Base-by-base conservation (phyloP, 64 coral and sea anemone genomes). In the Pocillopora damicornis region DNA sequence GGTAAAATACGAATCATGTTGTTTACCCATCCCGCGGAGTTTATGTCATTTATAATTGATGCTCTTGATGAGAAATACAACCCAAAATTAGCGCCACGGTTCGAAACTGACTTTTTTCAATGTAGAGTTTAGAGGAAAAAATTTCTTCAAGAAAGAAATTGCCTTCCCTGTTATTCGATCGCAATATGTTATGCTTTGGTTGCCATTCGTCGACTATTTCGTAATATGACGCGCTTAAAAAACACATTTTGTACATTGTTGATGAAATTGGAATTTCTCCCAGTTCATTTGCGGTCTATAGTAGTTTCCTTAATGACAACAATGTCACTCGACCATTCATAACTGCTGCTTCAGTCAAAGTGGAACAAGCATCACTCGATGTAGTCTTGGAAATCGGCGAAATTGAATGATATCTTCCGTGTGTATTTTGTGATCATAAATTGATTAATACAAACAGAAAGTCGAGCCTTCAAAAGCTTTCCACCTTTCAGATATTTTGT, bases 321-420 rank as follows among this genome's bases (percentile, higher is more conserved):
- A 72, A 20, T 85, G 81, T 85, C 81, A 85, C 81, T 85, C 37
- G 81, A 73, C 81, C 81, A 85, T 85, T 85, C 81, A 85, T 85
- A 85, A 85, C 15, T 57, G 12, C 4, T 13, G 59, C 25, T 61
- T 72, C 81, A 72, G 36, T 85, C 81, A 85, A 58, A 82, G 68
- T 38, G 17, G 10, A 20, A 36, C 69, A 20, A 63, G n/a, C 37
- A 26, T 62, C 30, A 66, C 61, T 67, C 62, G 80, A 15, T 15
- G 5, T 37, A 22, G 18, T 9, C 14, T 20, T 17, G 65, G 68
- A 72, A 57, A 72, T 85, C 81, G 37, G 58, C 58, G 16, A 25
- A 26, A 10, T 72, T 16, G 18, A 58, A 36, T 68, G 80, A 85
- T 85, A 71, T 73, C 63, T 85, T 25, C 20, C 35, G 15, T 26